Evolutionary conservation across 2,113 vertebrate species (phyloP), one percentile per base, ranked within the genome.

Genomic region (Oreochromis niloticus): DNA sequence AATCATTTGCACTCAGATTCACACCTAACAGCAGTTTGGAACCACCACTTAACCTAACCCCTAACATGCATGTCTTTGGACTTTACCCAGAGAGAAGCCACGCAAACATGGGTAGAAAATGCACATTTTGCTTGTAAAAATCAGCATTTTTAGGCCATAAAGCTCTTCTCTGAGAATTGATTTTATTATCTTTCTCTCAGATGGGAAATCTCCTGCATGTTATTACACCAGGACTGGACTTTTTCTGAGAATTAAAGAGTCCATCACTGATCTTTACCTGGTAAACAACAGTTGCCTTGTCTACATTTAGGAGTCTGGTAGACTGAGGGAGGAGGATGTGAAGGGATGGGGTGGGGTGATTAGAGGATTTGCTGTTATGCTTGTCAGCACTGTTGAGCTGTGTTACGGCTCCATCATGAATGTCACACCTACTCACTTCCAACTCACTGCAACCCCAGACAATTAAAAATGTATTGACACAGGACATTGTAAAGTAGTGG

Each of bases 311-410:
- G 82, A 92, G 82, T 88, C 91, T 92, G 87, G 80, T 93, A 92
- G 95, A 93, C 94, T 94, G 91, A 22, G 66, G 66, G 81, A 84
- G 91, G 91, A 88, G 71, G 43, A 50, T 19, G 43, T 30, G 71
- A 32, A 17, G 71, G 43, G 71, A 30, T 75, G 43, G 71, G 43
- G 71, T 12, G 16, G 24, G 43, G 43, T 87, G 89, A 95, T 94
- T 88, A 94, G 80, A 87, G 89, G 93, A 94, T 94, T 92, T 89
- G 86, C 89, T 88, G 87, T 93, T 91, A 93, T 92, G 91, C 91
- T 50, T 84, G 93, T 94, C 92, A 94, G 94, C 93, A 91, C 75
- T 87, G 85, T 81, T 3, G 80, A 71, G 89, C 85, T 66, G 39
- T 41, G 17, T 48, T 86, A 79, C 17, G 52, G 39, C 46, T 82